phyloP scores from a whole-genome alignment of 2,113 vertebrate genomes.

The Mesitornis unicolor region DNA sequence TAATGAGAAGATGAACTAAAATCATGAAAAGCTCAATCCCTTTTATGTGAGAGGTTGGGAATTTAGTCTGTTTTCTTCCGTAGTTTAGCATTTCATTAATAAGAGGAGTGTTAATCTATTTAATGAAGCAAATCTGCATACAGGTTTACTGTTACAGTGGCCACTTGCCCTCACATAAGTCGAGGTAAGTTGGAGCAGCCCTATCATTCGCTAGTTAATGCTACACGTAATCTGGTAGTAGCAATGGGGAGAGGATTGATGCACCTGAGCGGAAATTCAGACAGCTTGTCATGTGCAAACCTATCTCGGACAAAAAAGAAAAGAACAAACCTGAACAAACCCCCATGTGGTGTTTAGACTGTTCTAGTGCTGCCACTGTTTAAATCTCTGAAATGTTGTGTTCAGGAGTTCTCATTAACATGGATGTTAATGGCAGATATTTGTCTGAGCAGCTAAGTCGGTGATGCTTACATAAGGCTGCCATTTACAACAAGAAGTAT shows the following conservation, averaged over 20 bases:
- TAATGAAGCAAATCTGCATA: background rate
- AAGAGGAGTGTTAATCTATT: background rate
- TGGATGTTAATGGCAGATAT: slow-evolving; percentile 56
- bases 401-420: slow-evolving; percentile 31
- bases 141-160: background rate
- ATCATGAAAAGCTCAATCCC: background rate
- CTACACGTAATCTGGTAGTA: background rate
- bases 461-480: slow-evolving; percentile 57
- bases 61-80: background rate
- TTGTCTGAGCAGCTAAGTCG: slow-evolving; percentile 20
- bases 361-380: background rate
- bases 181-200: background rate
- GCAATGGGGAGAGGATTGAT: background rate
- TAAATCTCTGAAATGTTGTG: background rate
- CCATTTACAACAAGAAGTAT: slow-evolving; percentile 67
- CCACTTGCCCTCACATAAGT: background rate
- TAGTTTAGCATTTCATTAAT: background rate
- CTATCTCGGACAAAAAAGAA: background rate
- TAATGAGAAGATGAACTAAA: background rate
- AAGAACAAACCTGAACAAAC: background rate
- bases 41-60: background rate
- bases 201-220: background rate
- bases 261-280: background rate
- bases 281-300: background rate
- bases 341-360: background rate